Evolutionary conservation across 2,113 vertebrate genomes (phyloP).

Genomic region (Sphyrna mokarran): DNA sequence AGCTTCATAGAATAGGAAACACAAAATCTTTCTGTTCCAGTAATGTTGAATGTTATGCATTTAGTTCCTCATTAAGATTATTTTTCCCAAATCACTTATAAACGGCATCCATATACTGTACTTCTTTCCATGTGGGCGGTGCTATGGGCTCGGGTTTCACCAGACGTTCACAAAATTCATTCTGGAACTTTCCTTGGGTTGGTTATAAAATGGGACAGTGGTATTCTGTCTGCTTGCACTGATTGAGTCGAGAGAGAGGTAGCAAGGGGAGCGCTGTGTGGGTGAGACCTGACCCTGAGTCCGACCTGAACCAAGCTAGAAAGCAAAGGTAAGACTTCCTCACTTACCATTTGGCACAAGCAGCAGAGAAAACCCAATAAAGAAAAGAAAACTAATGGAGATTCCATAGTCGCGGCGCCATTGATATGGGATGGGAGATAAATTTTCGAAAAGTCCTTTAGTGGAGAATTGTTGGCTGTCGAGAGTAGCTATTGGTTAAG

Average conservation of each 20-base stretch:
- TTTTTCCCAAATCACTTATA: not conserved
- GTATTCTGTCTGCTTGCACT: not conserved
- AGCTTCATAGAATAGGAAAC: not conserved
- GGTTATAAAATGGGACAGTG: not conserved
- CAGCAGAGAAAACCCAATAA: not conserved
- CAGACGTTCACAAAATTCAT: not conserved
- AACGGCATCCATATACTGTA: not conserved
- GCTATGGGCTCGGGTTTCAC: not conserved
- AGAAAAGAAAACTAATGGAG: too few species aligned
- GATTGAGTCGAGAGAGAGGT: not conserved
- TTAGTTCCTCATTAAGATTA: not conserved
- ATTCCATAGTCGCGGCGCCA: too few species aligned
- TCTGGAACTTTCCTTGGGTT: not conserved
- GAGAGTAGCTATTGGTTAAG: too few species aligned
- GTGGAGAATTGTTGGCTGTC: too few species aligned
- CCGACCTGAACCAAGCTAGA: too few species aligned
- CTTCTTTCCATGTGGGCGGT: not conserved
- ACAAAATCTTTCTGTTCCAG: not conserved
- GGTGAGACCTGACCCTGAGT: not conserved
- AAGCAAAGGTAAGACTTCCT: not conserved
- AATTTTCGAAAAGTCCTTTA: not conserved
- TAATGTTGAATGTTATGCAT: not conserved
- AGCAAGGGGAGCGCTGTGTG: too few species aligned
- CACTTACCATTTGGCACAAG: not conserved
- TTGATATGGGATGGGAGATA: not conserved